phyloP scores from a whole-genome alignment of 2,888 invertebrate species.

The Plagiodera versicolora region DNA sequence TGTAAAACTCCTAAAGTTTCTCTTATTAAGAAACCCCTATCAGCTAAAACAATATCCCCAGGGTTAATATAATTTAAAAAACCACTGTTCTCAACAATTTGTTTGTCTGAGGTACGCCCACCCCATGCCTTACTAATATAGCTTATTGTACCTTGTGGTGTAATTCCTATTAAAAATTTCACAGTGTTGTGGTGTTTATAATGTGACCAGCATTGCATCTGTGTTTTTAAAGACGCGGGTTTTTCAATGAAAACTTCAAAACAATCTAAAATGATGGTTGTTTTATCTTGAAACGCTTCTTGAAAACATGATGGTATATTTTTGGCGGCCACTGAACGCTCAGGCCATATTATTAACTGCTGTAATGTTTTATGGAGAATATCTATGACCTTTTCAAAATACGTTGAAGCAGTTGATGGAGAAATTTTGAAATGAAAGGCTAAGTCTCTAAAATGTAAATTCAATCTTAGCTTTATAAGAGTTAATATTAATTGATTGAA shows the following conservation, averaged over 20 bases:
- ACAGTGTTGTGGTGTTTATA: slow-evolving; percentile 27
- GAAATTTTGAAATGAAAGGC: slow-evolving; percentile 16
- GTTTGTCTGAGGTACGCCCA: slow-evolving; percentile 5
- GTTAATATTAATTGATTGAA: slow-evolving; percentile 18
- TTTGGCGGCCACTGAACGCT: slow-evolving; percentile 12
- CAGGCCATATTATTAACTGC: slow-evolving; percentile 24
- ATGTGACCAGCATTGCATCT: slow-evolving; percentile 23
- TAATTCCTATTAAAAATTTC: slow-evolving; percentile 29
- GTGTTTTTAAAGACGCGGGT: slow-evolving; percentile 9
- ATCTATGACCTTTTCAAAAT: slow-evolving; percentile 9
- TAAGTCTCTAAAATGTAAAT: slow-evolving; percentile 22
- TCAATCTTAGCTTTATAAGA: slow-evolving; percentile 17
- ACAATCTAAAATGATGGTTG: slow-evolving; percentile 22
- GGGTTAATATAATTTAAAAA: slow-evolving; percentile 13
- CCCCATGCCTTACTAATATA: slow-evolving; percentile 13
- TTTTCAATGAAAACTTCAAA: slow-evolving; percentile 27
- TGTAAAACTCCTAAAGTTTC: background rate
- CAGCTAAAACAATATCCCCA: slow-evolving; percentile 17
- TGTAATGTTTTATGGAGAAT: slow-evolving; percentile 14
- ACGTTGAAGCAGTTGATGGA: slow-evolving; percentile 12
- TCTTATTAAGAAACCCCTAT: slow-evolving; percentile 14
- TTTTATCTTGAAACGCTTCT: slow-evolving; percentile 21
- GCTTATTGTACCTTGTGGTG: slow-evolving; percentile 18
- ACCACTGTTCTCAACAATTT: background rate
- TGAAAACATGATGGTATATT: slow-evolving; percentile 25